phyloP scores from a whole-genome alignment of 2,797 vertebrate genomes.

The Manis crassicaudata region DNA sequence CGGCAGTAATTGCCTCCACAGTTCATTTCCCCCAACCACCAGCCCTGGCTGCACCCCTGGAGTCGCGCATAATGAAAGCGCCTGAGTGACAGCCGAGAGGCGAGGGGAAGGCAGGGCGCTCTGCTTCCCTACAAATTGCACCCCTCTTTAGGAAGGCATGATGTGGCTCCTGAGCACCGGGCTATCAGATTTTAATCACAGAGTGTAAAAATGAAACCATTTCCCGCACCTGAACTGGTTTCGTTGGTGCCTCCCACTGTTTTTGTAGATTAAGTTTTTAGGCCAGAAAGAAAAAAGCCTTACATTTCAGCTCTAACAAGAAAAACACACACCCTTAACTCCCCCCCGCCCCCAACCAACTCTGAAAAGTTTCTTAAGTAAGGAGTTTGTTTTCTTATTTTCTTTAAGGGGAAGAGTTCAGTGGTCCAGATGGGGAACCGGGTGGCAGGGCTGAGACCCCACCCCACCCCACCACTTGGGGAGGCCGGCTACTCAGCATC shows the following conservation, averaged over 20 bases:
- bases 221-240: not conserved
- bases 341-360: not conserved
- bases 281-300: conserved; percentile 17
- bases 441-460: not conserved
- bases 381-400: not conserved
- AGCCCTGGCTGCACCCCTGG: rapidly evolving
- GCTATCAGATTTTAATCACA: not conserved
- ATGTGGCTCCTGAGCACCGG: not conserved
- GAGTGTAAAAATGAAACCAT: not conserved
- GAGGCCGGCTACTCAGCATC: not conserved
- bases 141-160: not conserved
- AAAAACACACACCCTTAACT: not conserved
- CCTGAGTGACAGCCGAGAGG: not conserved
- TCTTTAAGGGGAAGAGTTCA: not conserved
- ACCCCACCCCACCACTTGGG: not conserved
- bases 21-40: not conserved
- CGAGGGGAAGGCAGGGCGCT: not conserved
- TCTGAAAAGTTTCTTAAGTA: not conserved
- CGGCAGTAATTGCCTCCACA: not conserved
- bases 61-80: not conserved
- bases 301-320: not conserved
- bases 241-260: not conserved
- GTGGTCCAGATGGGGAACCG: not conserved
- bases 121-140: not conserved
- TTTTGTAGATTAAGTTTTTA: conserved; percentile 48